These are phyloP conservation scores for Halichoerus grypus DNA, from an alignment of 2,113 vertebrate genomes.

Conservation along the genomic window DNA sequence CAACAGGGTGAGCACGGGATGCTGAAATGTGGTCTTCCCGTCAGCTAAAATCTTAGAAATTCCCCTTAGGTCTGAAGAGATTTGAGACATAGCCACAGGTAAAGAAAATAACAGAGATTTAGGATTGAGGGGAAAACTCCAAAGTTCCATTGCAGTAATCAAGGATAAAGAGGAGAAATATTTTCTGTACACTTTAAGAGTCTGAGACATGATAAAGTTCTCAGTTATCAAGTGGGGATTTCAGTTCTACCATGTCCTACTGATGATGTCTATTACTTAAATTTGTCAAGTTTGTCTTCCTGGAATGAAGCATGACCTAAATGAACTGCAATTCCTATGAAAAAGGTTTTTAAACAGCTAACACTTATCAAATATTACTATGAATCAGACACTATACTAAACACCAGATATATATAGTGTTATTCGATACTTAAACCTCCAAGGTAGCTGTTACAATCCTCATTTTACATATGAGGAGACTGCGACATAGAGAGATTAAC, in stretches of 20 bases:
- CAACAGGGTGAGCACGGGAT: neutral
- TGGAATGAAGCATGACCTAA: neutral
- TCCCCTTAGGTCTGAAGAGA: neutral
- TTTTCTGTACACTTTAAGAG: neutral
- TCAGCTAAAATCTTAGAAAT: neutral
- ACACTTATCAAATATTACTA: neutral
- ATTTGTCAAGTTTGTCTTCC: neutral
- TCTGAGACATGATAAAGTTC: neutral
- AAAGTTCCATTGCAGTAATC: neutral
- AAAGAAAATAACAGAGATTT: neutral
- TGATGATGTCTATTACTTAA: neutral
- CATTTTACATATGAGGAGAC: neutral
- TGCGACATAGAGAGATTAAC: neutral
- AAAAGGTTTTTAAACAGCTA: neutral
- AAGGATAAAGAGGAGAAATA: neutral
- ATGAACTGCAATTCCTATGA: neutral
- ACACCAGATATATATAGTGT: neutral
- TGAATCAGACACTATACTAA: neutral
- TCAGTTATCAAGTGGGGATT: neutral
- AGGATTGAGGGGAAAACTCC: neutral
- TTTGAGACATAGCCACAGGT: neutral
- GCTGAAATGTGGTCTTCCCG: neutral
- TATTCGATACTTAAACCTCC: neutral
- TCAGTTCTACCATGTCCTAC: neutral
- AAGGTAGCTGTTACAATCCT: neutral